A percentile compares a stretch with the other conserved stretches of the same genome.
phyloP scores from a whole-genome alignment of 2,888 invertebrate species.

The Oasisia sp. region DNA sequence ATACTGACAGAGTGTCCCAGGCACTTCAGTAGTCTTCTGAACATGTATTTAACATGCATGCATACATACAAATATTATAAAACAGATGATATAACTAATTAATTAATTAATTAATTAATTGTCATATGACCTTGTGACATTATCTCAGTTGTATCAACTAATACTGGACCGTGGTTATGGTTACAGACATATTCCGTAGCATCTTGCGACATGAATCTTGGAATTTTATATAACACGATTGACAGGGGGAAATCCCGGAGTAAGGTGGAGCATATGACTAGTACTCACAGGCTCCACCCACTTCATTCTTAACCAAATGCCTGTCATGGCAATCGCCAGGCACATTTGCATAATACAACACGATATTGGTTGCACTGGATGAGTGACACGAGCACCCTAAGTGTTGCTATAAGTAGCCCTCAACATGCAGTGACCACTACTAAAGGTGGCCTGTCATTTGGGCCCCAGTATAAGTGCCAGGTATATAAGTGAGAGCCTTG shows the following conservation, averaged over 20 bases:
- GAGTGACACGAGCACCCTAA: background rate
- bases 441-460: background rate
- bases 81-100: background rate
- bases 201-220: background rate
- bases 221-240: background rate
- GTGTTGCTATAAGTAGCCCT: background rate
- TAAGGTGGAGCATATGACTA: background rate
- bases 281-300: background rate
- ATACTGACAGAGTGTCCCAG: background rate
- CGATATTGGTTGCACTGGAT: background rate
- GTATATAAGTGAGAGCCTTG: background rate
- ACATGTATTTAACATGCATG: no score
- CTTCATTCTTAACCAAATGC: background rate
- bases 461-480: background rate
- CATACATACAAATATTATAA: background rate
- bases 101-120: background rate
- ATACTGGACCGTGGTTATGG: background rate
- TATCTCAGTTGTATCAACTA: background rate
- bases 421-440: background rate
- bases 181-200: background rate
- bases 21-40: background rate
- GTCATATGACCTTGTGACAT: no score
- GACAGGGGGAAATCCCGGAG: background rate
- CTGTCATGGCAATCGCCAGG: background rate
- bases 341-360: conserved; percentile 3